Conservation (phyloP, 2,113 vertebrate species). For the Cynoglossus semilaevis region DNA sequence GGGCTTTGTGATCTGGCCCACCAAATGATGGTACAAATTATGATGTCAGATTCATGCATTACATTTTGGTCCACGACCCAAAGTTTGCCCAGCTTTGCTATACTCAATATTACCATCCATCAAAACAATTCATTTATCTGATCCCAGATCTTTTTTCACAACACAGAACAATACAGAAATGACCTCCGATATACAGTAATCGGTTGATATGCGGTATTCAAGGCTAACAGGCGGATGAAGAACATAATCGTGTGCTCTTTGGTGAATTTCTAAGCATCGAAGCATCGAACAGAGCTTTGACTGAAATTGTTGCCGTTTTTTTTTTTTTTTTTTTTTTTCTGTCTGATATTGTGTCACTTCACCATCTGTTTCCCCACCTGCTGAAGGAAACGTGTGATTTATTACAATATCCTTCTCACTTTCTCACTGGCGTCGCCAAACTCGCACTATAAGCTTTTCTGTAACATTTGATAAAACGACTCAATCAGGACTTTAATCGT, state of each 20-base stretch:
- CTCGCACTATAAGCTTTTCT: background rate
- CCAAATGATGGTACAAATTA: no score
- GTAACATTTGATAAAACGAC: background rate
- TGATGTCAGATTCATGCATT: no score
- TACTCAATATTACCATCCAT: no score
- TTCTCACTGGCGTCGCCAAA: slow-evolving; percentile 2
- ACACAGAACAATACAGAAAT: no score
- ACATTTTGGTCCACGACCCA: no score
- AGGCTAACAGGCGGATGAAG: slow-evolving; percentile 39
- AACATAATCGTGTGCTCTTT: slow-evolving; percentile 17
- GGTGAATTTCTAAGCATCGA: slow-evolving; percentile 5
- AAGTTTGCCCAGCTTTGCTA: no score
- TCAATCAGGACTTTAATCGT: slow-evolving; percentile 16
- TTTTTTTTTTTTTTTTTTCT: slow-evolving; percentile 11
- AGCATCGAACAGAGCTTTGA: no score
- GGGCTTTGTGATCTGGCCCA: no score
- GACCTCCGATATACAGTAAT: no score
- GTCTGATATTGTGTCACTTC: slow-evolving; percentile 11
- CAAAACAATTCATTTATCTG: no score
- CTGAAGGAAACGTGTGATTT: background rate
- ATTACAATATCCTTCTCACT: slow-evolving; percentile 2
- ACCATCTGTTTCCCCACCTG: slow-evolving; percentile 42
- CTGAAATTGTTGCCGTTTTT: no score
- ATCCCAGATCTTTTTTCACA: no score
- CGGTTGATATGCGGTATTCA: slow-evolving; percentile 18